Conservation (phyloP, 2,797 vertebrate genomes). For the Xiphophorus birchmanni region DNA sequence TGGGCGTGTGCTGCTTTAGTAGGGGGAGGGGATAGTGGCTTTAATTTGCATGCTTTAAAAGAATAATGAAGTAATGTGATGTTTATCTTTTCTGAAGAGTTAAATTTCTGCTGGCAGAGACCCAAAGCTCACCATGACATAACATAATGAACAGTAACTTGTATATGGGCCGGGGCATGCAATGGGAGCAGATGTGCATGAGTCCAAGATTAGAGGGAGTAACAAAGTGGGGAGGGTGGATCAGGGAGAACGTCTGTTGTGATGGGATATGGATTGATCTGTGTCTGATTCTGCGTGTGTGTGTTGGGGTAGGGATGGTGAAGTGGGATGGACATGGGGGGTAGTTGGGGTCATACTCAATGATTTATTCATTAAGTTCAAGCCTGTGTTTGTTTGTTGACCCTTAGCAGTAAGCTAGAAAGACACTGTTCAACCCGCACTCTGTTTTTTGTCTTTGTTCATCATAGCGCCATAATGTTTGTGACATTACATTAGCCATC, state of each 20-base stretch:
- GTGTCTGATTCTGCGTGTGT: conserved; percentile 30
- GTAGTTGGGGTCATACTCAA: conserved; percentile 46
- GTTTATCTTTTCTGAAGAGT: conserved; percentile 98
- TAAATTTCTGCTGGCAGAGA: conserved; percentile 90
- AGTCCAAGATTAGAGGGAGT: conserved; percentile 68
- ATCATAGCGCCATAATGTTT: conserved; percentile 20
- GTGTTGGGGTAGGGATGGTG: conserved; percentile 15
- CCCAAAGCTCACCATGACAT: conserved; percentile 83
- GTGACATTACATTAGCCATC: conserved; percentile 19
- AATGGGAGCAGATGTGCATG: conserved; percentile 89
- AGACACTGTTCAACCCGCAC: conserved; percentile 52
- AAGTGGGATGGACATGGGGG: conserved; percentile 7
- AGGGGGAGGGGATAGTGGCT: conserved; percentile 85
- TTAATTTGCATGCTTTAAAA: conserved; percentile 99
- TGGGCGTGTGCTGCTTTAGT: conserved; percentile 38
- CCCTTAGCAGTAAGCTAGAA: conserved; percentile 47
- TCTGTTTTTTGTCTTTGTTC: conserved; percentile 30
- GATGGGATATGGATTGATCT: conserved; percentile 70
- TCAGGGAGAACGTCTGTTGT: conserved; percentile 75
- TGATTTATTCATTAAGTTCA: conserved; percentile 94
- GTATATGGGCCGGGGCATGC: conserved; percentile 82
- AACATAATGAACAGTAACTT: conserved; percentile 83
- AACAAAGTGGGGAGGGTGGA: conserved; percentile 58
- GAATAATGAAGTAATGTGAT: conserved; percentile 99
- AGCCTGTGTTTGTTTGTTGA: conserved; percentile 81